These are phyloP conservation scores for Acholoe squamosa DNA, from an alignment of 2,888 invertebrate genomes.

Conservation along the genomic window DNA sequence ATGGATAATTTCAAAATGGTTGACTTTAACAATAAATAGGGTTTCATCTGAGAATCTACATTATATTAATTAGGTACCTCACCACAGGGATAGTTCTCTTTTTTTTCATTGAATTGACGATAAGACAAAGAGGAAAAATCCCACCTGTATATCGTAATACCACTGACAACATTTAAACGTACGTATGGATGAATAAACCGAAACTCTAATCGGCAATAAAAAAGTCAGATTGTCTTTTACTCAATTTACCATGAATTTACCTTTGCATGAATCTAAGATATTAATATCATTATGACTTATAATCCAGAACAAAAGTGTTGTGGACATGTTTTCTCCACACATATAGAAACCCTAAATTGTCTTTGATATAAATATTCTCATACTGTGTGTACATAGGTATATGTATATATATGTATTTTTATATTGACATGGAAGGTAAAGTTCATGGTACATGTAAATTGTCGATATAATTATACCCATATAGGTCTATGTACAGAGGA, in stretches of 20 bases:
- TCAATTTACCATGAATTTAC: neutral
- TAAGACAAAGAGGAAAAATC: neutral
- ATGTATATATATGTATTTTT: too few relatives aligned
- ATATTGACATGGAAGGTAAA: conserved; percentile 9
- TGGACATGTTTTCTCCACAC: neutral
- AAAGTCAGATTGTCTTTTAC: neutral
- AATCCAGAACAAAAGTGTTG: neutral
- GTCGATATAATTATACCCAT: neutral
- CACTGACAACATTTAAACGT: conserved; percentile 14
- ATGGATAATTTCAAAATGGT: neutral
- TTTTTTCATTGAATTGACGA: neutral
- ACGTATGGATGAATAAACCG: neutral
- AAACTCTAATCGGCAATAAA: neutral
- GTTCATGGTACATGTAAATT: neutral
- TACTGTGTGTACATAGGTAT: neutral
- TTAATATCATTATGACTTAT: neutral
- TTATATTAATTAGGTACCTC: neutral
- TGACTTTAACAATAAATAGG: neutral
- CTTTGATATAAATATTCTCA: neutral
- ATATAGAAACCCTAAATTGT: neutral
- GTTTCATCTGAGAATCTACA: neutral
- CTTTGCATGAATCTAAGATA: neutral
- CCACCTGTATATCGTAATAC: neutral
- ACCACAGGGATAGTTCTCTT: neutral
- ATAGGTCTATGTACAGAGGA: neutral